Evolutionary conservation across 2,888 invertebrate genomes (phyloP), one percentile per base, ranked within the genome.

Genomic region (Aphodius sticticus): DNA sequence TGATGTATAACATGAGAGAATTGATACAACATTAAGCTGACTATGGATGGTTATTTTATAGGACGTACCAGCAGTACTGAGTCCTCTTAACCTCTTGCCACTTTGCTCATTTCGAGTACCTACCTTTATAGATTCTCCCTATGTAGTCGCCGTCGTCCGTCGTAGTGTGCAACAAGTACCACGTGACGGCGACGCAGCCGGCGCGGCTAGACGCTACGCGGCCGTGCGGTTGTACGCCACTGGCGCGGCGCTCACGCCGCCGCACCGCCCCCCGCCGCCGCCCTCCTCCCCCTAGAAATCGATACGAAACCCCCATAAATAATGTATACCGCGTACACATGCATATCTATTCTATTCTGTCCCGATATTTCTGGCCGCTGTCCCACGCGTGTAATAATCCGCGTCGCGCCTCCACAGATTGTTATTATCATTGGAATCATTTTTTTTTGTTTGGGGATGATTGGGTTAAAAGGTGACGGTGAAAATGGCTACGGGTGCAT

Each of bases 151-250:
- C 26, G 71, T 35, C 77, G 77, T 77, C 71, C 35, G 53, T 69
- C 37, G 72, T 71, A 77, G 72, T 71, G 71, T 72, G 77, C 77
- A 77, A 77, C 77, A 77, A 77, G 77, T 77, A 77, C 72, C 77
- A 14, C 38, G 71, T 69, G 14, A 14, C 26, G 72, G 35, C 74
- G 26, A 9, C 35, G 9, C 26, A 74, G 69, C 26, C 26, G 26
- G 26, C 26, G 26, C 26, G 26, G 26, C 26, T 26, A 26, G 26
- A 26, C 26, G 26, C 26, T 26, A 5, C 53, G 53, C 53, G n/a
- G n/a, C 53, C 53, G 53, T 15, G 6, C n/a, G n/a, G 26, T 9
- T n/a, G 77, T 15, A 26, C 53, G 77, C 77, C 71, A 72, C 77
- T 72, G 77, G 77, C n/a, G 26, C 9, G 26, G 26, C 14, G 36